Base-by-base conservation (phyloP, 2,797 vertebrate genomes). In the Buphagus erythrorhynchus region DNA sequence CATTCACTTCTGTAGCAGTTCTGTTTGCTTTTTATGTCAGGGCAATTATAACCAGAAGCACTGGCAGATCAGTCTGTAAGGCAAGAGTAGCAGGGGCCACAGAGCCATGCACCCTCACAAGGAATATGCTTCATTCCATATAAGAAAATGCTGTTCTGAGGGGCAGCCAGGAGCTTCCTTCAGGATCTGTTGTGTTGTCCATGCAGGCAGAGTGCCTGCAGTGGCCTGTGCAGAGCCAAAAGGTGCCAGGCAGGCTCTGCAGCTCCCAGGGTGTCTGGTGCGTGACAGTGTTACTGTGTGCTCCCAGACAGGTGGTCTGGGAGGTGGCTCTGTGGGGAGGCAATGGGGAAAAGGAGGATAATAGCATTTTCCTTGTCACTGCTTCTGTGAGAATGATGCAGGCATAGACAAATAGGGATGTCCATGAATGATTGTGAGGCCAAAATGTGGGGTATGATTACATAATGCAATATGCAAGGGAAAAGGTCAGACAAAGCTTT, bases 281-380 rank as follows among this genome's bases (percentile, higher is more conserved):
- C 2, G 0, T 49, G 76, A 4, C 8, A 4, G 6, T 6, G 9
- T 35, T 17, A 1, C 7, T 29, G 0, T 16, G 13, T 9, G 38
- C 59, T 31, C 81, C 69, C 35, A 49, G 25, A 12, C 46, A 11
- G 24, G 35, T 6, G 6, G 3, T 12, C 61, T n/a, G 33, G 6
- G 43, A 42, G 38, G n/a, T 5, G 11, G 24, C 68, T 46, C 38
- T 11, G 1, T 11, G 40, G 33, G 49, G 29, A 78, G 42, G 38
- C 5, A 3, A 1, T 16, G 43, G 46, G 46, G 52, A 33, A 38
- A 52, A 65, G 51, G 17, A 36, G 46, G 13, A 31, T 25, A 18
- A 4, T 2, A 28, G 35, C 31, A 11, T 76, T 81, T 54, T 7
- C 35, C 20, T 43, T 6, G 22, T 52, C 29, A 38, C 52, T 80